These are phyloP conservation scores for Brachionus calyciflorus DNA, from an alignment of 1,140 invertebrate genomes.

Conservation along the genomic window DNA sequence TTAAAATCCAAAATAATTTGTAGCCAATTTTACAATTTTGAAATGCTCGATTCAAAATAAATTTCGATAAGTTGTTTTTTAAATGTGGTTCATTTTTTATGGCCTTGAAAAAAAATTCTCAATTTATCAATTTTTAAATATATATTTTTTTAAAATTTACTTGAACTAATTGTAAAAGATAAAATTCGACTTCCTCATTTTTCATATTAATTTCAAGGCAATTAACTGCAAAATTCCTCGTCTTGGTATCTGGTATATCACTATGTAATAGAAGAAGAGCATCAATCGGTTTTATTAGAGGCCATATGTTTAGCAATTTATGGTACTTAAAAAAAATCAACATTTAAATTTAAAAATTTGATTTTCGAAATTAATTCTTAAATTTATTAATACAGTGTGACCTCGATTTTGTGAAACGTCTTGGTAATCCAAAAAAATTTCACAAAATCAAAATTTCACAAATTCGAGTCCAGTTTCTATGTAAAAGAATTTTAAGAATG, in stretches of 20 bases:
- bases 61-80: slow-evolving; percentile 81
- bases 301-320: slow-evolving; percentile 66
- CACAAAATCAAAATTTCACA: too few relatives aligned
- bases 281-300: slow-evolving; percentile 72
- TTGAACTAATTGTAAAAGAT: slow-evolving; percentile 86
- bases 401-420: too few relatives aligned
- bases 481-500: too few relatives aligned
- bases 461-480: too few relatives aligned
- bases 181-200: slow-evolving; percentile 64
- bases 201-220: slow-evolving; percentile 72
- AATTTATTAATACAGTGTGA: too few relatives aligned
- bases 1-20: slow-evolving; percentile 88
- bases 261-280: slow-evolving; percentile 89
- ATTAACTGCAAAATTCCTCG: slow-evolving; percentile 81
- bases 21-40: slow-evolving; percentile 91
- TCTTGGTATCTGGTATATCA: slow-evolving; percentile 82
- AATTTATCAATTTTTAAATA: background rate
- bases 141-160: slow-evolving; percentile 51
- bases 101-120: slow-evolving; percentile 62
- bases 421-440: too few relatives aligned
- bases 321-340: background rate
- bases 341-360: too few relatives aligned
- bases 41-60: slow-evolving; percentile 80
- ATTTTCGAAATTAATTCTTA: too few relatives aligned
- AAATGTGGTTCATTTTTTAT: slow-evolving; percentile 92